Evolutionary conservation across 2,113 vertebrate genomes (phyloP).

Genomic region (Bostrychus sinensis): DNA sequence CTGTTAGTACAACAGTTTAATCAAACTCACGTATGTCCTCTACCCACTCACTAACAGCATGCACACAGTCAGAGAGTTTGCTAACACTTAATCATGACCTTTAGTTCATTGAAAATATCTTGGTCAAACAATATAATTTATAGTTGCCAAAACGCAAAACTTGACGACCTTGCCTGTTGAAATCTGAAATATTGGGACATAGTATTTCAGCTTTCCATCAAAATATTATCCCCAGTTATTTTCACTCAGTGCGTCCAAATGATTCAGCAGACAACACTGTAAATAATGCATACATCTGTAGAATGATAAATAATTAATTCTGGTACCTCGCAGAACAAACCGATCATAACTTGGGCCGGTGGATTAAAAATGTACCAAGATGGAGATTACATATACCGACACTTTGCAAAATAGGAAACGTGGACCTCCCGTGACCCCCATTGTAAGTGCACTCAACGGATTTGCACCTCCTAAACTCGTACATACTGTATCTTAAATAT

Average conservation of each 20-base stretch:
- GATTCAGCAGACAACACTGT: constrained; percentile 29
- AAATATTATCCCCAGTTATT: not conserved
- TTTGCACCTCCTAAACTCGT: constrained; percentile 34
- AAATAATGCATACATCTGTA: constrained; percentile 23
- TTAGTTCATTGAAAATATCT: no score
- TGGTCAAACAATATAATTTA: no score
- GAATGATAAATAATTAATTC: constrained; percentile 38
- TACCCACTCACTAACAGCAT: no score
- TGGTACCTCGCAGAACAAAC: constrained; percentile 7
- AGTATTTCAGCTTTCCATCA: no score
- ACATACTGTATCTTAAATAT: constrained; percentile 58
- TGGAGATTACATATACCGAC: constrained; percentile 2
- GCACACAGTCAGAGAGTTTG: no score
- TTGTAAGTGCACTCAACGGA: constrained; percentile 30
- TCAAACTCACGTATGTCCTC: no score
- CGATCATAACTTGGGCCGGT: constrained; percentile 9
- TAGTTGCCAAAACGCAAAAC: no score
- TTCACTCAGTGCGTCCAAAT: constrained; percentile 14
- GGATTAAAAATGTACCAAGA: constrained; percentile 23
- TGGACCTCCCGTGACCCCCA: constrained; percentile 42
- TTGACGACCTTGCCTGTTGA: no score
- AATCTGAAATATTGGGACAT: no score
- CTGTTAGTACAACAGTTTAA: no score
- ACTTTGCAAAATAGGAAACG: not conserved
- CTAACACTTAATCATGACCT: no score